A percentile compares a stretch with the other conserved stretches of the same genome.
Conservation (phyloP, 2,113 vertebrate species). For the Percina caprodes region DNA sequence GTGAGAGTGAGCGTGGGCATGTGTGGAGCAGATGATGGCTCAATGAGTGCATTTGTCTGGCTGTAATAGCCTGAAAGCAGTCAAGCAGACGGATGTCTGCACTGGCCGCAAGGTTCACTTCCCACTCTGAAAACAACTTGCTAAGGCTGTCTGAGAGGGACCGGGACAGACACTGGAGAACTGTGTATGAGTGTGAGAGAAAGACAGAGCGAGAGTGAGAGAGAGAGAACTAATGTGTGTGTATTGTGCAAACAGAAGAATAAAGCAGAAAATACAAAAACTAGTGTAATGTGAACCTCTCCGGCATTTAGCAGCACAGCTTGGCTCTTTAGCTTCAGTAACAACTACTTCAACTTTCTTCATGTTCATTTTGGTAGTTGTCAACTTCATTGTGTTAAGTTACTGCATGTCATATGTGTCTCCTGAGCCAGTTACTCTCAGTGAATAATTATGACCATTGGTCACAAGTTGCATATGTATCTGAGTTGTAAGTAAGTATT, state of each 20-base stretch:
- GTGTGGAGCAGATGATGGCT: conserved; percentile 71
- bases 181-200: neutral
- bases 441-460: neutral
- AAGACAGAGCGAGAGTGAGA: too few relatives aligned
- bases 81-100: conserved; percentile 32
- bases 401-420: neutral
- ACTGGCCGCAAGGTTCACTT: conserved; percentile 14
- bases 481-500: neutral
- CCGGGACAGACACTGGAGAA: conserved; percentile 7
- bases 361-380: neutral
- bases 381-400: neutral
- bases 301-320: neutral
- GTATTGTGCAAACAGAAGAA: neutral
- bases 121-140: conserved; percentile 35
- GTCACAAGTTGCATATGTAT: neutral
- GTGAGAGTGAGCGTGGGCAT: conserved; percentile 23
- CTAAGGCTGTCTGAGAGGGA: conserved; percentile 43
- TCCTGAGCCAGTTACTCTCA: neutral
- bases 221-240: neutral
- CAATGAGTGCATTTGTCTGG: conserved; percentile 70
- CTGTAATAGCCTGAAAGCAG: conserved; percentile 61
- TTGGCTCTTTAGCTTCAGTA: neutral
- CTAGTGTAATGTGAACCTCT: neutral
- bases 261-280: neutral
- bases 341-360: neutral